Percentiles rank a stretch among this genome's conserved stretches.
Evolutionary conservation across 1,140 invertebrate species (phyloP).

Genomic region (Orius insidiosus): DNA sequence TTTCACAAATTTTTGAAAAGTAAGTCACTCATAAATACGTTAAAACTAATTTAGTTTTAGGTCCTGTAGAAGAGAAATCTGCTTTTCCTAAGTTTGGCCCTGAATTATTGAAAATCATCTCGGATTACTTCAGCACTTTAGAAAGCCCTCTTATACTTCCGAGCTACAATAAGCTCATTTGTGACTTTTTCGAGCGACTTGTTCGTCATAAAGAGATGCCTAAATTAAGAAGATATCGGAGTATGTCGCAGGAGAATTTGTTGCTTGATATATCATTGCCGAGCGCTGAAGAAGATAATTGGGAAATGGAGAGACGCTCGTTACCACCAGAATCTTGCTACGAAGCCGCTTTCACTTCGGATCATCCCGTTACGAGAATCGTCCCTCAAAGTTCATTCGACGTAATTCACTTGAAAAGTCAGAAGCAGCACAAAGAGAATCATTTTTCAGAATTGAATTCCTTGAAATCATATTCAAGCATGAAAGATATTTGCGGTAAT

Average conservation of each 20-base stretch:
- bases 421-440: not conserved
- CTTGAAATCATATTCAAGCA: not conserved
- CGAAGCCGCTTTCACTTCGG: slow-evolving; percentile 28
- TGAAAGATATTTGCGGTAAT: not conserved
- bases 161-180: slow-evolving; percentile 13
- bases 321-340: slow-evolving; percentile 20
- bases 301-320: not conserved
- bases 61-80: slow-evolving; percentile 8
- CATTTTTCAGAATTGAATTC: not conserved
- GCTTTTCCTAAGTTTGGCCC: slow-evolving; percentile 14
- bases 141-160: slow-evolving; percentile 10
- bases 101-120: slow-evolving; percentile 12
- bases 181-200: slow-evolving; percentile 7
- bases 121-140: slow-evolving; percentile 15
- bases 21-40: slow-evolving; percentile 15
- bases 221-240: slow-evolving; percentile 3
- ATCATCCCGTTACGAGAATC: slow-evolving; percentile 24
- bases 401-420: slow-evolving; percentile 20
- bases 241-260: slow-evolving; percentile 1
- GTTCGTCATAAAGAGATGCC: not conserved
- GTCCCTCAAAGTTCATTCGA: slow-evolving; percentile 23
- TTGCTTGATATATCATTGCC: slow-evolving; percentile 4
- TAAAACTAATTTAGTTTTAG: slow-evolving; percentile 13
- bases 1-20: slow-evolving; percentile 13
- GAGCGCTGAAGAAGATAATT: slow-evolving; percentile 1